A percentile compares a stretch with the other conserved stretches of the same genome.
These are phyloP conservation scores for Gisinianus flammeolus DNA, from an alignment of 2,888 invertebrate genomes.

Conservation along the genomic window DNA sequence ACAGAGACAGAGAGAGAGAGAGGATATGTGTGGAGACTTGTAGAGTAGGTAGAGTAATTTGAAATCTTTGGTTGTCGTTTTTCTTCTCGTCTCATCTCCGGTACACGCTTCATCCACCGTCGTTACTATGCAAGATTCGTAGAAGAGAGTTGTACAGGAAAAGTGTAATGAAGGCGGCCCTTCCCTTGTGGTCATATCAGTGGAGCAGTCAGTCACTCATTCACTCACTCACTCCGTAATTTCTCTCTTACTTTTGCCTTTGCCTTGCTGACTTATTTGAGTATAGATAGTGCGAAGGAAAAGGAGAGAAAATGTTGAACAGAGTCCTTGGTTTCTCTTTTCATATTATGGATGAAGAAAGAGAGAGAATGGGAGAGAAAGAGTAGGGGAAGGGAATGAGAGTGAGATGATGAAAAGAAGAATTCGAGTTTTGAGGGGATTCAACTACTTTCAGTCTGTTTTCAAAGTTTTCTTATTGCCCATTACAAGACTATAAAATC, in stretches of 20 bases:
- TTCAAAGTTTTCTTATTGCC: slow-evolving; percentile 40
- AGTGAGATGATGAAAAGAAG: slow-evolving; percentile 9
- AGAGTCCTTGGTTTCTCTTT: not conserved
- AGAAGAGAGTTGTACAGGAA: not conserved
- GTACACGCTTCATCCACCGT: too few species aligned
- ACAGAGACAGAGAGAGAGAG: too few species aligned
- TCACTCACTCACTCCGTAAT: not conserved
- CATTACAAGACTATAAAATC: slow-evolving; percentile 44
- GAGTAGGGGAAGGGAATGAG: not conserved
- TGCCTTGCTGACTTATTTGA: too few species aligned
- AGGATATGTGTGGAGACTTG: too few species aligned
- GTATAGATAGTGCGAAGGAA: not conserved
- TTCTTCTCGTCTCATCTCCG: too few species aligned
- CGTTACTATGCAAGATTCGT: not conserved
- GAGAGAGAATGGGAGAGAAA: not conserved
- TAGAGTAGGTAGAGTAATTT: too few species aligned
- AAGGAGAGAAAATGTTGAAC: not conserved
- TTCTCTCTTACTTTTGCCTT: too few species aligned
- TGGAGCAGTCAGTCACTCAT: not conserved
- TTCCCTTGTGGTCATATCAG: not conserved
- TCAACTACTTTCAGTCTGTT: slow-evolving; percentile 19
- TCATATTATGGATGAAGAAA: not conserved
- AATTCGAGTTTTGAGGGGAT: slow-evolving; percentile 17
- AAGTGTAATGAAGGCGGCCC: not conserved
- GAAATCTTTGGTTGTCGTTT: too few species aligned